These are phyloP conservation scores for Bombus breviceps DNA, from an alignment of 1,140 invertebrate species.

Conservation along the genomic window DNA sequence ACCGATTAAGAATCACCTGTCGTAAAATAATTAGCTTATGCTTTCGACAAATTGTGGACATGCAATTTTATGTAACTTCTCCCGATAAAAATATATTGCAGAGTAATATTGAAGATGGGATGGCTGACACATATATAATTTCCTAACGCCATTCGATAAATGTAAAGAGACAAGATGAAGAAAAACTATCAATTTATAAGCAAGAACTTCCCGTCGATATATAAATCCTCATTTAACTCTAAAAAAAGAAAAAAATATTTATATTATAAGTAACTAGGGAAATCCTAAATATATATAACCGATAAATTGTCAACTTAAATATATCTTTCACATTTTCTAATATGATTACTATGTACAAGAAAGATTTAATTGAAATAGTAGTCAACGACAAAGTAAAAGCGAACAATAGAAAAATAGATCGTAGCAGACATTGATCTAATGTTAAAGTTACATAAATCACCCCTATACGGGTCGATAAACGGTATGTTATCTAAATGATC, in stretches of 20 bases:
- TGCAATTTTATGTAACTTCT: neutral
- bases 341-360: neutral
- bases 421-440: neutral
- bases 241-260: neutral
- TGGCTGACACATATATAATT: neutral
- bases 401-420: neutral
- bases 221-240: neutral
- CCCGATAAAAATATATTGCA: neutral
- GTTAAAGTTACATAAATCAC: neutral
- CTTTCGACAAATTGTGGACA: conserved; percentile 2
- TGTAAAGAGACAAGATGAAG: neutral
- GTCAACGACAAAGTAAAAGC: neutral
- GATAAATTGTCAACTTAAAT: neutral
- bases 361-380: neutral
- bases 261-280: neutral
- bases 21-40: neutral
- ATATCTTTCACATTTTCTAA: no score
- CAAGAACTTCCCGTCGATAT: neutral
- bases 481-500: neutral
- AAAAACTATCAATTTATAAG: neutral
- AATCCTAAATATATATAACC: neutral
- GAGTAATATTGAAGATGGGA: neutral
- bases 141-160: neutral
- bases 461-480: neutral
- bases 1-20: neutral